phyloP scores from a whole-genome alignment of 2,888 invertebrate species.

The Rosalia funebris region DNA sequence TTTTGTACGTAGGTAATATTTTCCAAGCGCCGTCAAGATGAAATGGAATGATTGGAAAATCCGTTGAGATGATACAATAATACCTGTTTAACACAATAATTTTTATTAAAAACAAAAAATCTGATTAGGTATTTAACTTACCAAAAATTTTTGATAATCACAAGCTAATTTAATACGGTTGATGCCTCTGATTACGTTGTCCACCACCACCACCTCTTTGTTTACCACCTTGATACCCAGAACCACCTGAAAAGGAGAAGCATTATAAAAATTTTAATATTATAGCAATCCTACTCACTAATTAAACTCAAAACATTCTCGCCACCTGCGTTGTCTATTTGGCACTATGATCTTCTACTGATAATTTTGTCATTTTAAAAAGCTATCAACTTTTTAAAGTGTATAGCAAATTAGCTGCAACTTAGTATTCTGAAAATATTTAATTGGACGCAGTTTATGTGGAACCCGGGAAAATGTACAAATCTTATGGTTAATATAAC shows the following conservation, averaged over 20 bases:
- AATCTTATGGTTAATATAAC: constrained; percentile 43
- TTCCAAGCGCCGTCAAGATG: constrained; percentile 40
- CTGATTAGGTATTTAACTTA: constrained; percentile 20
- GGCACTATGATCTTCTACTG: constrained; percentile 42
- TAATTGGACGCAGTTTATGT: constrained; percentile 42
- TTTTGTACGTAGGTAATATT: constrained; percentile 43
- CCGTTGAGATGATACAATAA: constrained; percentile 40
- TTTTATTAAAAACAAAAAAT: background rate
- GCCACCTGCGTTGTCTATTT: constrained; percentile 53
- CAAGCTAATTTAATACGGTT: constrained; percentile 71
- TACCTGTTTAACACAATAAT: constrained; percentile 34
- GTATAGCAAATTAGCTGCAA: constrained; percentile 19
- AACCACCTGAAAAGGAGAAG: constrained; percentile 57
- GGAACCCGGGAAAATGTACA: constrained; percentile 20
- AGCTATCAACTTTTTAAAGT: constrained; percentile 7
- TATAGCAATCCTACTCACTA: constrained; percentile 57
- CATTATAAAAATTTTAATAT: constrained; percentile 60
- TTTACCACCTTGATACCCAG: constrained; percentile 80
- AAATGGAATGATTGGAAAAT: constrained; percentile 49
- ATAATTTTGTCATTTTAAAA: constrained; percentile 33
- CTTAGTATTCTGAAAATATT: constrained; percentile 3
- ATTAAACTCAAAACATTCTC: constrained; percentile 51
- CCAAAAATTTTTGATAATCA: constrained; percentile 39
- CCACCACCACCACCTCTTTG: constrained; percentile 75
- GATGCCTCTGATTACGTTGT: constrained; percentile 83